Conservation (phyloP, 2,113 vertebrate genomes). For the Cardinalis cardinalis region DNA sequence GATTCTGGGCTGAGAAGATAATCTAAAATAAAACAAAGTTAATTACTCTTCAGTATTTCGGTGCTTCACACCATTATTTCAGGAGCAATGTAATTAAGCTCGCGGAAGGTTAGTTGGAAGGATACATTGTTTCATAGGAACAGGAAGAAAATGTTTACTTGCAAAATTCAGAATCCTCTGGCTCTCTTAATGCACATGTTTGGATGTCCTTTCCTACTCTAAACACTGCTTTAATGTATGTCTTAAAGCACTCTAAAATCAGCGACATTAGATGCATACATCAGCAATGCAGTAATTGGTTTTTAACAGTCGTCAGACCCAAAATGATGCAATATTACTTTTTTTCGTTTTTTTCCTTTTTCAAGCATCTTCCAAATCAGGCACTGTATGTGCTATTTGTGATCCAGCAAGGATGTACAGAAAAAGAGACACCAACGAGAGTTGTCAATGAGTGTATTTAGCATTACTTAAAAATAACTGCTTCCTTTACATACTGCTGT, state of each 20-base stretch:
- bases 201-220: background rate
- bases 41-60: background rate
- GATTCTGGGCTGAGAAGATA: background rate
- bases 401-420: constrained; percentile 32
- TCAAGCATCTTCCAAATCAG: background rate
- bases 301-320: background rate
- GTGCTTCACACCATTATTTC: background rate
- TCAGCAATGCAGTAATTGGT: background rate
- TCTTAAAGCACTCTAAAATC: background rate
- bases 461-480: constrained; percentile 64
- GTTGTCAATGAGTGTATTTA: constrained; percentile 61
- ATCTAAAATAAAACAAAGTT: background rate
- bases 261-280: background rate
- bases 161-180: background rate
- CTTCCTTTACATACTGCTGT: constrained; percentile 44
- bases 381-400: constrained; percentile 49
- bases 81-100: background rate
- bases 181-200: background rate
- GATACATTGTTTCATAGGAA: background rate
- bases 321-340: background rate
- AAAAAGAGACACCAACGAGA: constrained; percentile 52
- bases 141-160: background rate
- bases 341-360: background rate
- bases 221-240: background rate
- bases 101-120: background rate